phyloP scores from a whole-genome alignment of 2,113 vertebrate genomes.

The Meleagris gallopavo region DNA sequence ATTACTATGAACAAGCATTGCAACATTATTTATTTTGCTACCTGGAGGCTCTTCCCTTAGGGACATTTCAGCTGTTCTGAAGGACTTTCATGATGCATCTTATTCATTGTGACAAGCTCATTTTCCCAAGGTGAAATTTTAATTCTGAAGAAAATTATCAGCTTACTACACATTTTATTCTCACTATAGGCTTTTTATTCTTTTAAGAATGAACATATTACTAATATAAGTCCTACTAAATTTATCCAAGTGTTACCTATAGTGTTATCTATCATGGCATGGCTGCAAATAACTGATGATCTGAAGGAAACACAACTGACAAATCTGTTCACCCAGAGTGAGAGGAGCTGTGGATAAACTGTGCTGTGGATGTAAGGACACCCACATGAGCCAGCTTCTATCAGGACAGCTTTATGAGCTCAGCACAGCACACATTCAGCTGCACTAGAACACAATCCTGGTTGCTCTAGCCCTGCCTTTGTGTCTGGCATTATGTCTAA shows the following conservation, averaged over 20 bases:
- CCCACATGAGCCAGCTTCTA: neutral
- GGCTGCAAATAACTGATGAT: neutral
- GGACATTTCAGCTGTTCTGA: neutral
- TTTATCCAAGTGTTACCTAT: neutral
- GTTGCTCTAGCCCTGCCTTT: neutral
- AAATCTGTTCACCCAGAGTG: too few relatives aligned
- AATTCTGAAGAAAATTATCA: neutral
- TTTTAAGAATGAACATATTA: neutral
- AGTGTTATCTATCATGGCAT: neutral
- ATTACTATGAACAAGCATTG: neutral
- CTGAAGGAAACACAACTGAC: neutral
- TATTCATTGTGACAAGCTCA: neutral
- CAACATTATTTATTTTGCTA: neutral
- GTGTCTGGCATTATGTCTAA: neutral
- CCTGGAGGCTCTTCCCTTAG: neutral
- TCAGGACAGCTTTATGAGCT: neutral
- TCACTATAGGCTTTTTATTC: neutral
- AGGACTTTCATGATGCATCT: neutral
- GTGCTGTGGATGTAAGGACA: neutral
- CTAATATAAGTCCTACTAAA: neutral
- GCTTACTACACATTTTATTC: neutral
- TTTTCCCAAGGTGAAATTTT: neutral
- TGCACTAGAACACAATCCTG: fast-evolving
- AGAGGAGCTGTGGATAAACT: neutral
- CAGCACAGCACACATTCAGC: neutral